These are phyloP conservation scores for Mugil cephalus DNA, from an alignment of 2,113 vertebrate species.

Conservation along the genomic window DNA sequence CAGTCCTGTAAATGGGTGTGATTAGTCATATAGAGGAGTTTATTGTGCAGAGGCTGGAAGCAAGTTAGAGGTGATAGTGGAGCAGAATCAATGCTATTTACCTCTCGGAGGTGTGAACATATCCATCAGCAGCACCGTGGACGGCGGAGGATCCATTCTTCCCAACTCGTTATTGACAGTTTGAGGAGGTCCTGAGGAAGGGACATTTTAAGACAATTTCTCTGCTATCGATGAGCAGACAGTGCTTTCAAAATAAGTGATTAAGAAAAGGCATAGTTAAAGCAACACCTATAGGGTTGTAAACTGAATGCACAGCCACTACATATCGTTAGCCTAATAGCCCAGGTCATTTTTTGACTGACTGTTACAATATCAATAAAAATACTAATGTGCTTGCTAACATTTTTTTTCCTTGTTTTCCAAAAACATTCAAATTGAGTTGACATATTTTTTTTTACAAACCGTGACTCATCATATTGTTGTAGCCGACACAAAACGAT, in stretches of 20 bases:
- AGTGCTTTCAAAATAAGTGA: conserved; percentile 76
- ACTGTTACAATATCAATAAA: too few relatives aligned
- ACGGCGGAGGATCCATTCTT: conserved; percentile 82
- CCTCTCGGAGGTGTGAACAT: conserved; percentile 86
- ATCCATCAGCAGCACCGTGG: conserved; percentile 86
- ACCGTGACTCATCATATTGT: too few relatives aligned
- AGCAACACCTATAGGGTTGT: conserved; percentile 53
- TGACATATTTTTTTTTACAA: too few relatives aligned
- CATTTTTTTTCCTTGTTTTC: too few relatives aligned
- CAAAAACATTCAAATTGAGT: too few relatives aligned
- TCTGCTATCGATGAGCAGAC: conserved; percentile 71
- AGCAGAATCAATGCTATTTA: conserved; percentile 88
- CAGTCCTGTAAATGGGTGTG: conserved; percentile 82
- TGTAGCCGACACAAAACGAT: too few relatives aligned
- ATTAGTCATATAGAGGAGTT: conserved; percentile 86
- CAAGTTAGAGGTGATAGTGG: conserved; percentile 85
- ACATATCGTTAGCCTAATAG: too few relatives aligned
- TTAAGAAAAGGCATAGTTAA: conserved; percentile 75
- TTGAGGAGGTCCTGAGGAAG: conserved; percentile 83
- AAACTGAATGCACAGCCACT: conserved; percentile 41
- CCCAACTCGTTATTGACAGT: conserved; percentile 82
- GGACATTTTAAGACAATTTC: conserved; percentile 81
- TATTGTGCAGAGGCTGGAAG: conserved; percentile 81
- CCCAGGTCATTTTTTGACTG: too few relatives aligned
- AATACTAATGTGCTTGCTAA: too few relatives aligned